Conservation (phyloP, 2,797 vertebrate genomes). For the Pseudochaenichthys georgianus region DNA sequence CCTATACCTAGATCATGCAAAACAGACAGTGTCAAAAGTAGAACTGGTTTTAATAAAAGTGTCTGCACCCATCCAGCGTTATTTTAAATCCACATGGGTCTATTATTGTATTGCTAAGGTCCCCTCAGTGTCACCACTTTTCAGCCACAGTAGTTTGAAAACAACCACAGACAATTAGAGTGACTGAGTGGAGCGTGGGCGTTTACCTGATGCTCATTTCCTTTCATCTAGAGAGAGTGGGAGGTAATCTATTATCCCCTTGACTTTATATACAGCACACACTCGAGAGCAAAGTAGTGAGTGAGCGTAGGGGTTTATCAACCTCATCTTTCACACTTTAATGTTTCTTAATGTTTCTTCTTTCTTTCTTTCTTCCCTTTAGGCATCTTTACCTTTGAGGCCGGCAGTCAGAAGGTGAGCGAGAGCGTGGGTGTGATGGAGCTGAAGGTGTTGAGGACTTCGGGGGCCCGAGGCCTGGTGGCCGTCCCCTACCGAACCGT, state of each 20-base stretch:
- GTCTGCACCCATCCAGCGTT: not conserved
- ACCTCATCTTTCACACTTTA: slow-evolving; percentile 16
- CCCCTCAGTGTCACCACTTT: not conserved
- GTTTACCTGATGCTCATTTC: slow-evolving; percentile 43
- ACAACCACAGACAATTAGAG: slow-evolving; percentile 41
- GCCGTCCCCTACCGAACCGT: slow-evolving; percentile 85
- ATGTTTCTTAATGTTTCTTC: not conserved
- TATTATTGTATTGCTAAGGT: not conserved
- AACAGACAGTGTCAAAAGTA: not conserved
- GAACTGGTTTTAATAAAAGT: not conserved
- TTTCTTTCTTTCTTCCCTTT: not conserved
- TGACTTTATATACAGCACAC: slow-evolving; percentile 21
- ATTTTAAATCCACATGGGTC: slow-evolving; percentile 1
- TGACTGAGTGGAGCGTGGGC: slow-evolving; percentile 45
- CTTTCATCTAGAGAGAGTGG: slow-evolving; percentile 56
- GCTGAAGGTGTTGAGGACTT: slow-evolving; percentile 84
- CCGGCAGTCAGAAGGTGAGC: slow-evolving; percentile 80
- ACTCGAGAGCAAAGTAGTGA: slow-evolving; percentile 27
- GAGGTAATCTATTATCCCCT: slow-evolving; percentile 44
- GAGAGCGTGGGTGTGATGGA: slow-evolving; percentile 84
- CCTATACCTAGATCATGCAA: not conserved
- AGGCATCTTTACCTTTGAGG: slow-evolving; percentile 90
- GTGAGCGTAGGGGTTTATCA: slow-evolving; percentile 39
- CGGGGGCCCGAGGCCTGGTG: slow-evolving; percentile 84
- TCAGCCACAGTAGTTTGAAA: slow-evolving; percentile 38